Percentiles rank a stretch among this genome's conserved stretches.
These are phyloP conservation scores for Vireo griseus DNA, from an alignment of 2,797 vertebrate species.

Conservation along the genomic window DNA sequence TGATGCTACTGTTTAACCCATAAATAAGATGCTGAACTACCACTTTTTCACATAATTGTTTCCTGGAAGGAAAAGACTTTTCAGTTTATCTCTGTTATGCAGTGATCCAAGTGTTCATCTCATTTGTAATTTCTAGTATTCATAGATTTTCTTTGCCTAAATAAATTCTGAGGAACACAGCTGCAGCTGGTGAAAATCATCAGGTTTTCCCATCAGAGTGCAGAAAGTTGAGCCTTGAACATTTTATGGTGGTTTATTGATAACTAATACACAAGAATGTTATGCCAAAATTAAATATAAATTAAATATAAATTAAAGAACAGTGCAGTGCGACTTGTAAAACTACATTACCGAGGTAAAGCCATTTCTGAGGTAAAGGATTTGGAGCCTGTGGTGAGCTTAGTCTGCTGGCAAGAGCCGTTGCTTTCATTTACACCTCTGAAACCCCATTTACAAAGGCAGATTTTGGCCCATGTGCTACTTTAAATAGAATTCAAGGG, in stretches of 20 bases:
- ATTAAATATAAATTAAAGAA: neutral
- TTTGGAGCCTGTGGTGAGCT: neutral
- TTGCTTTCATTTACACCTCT: conserved; percentile 2
- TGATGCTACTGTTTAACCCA: neutral
- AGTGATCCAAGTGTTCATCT: neutral
- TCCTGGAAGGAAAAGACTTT: neutral
- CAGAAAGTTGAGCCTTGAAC: neutral
- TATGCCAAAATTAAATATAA: neutral
- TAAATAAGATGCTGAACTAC: neutral
- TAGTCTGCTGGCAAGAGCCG: neutral
- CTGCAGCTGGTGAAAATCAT: neutral
- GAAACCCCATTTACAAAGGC: neutral
- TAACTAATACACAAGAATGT: neutral
- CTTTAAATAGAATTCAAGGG: neutral
- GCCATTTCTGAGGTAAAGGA: neutral
- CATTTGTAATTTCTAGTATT: neutral
- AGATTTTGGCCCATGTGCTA: neutral
- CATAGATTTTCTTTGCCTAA: neutral
- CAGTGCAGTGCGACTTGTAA: neutral
- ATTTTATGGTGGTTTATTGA: neutral
- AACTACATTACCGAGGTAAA: neutral
- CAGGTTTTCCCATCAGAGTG: neutral
- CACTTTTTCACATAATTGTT: neutral
- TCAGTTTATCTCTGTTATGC: neutral
- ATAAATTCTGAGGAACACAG: neutral